These are phyloP conservation scores for Contarinia nasturtii DNA, from an alignment of 1,140 invertebrate species.

Conservation along the genomic window DNA sequence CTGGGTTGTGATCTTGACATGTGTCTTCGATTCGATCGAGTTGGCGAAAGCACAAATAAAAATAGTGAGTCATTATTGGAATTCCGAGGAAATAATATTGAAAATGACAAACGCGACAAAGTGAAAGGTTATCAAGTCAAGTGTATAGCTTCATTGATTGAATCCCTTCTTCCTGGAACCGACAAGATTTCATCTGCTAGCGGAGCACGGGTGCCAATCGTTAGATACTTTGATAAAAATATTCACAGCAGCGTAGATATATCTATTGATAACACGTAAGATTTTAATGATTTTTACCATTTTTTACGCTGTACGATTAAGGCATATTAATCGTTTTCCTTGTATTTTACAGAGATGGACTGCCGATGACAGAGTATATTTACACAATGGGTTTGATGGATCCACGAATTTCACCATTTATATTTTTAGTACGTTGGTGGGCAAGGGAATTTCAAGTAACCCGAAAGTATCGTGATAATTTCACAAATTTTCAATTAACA, in stretches of 20 bases:
- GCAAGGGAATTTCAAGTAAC: slow-evolving; percentile 46
- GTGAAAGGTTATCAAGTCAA: slow-evolving; percentile 25
- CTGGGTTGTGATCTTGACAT: slow-evolving; percentile 71
- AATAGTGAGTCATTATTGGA: slow-evolving; percentile 10
- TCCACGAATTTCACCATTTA: slow-evolving; percentile 47
- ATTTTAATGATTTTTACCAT: slow-evolving; percentile 7
- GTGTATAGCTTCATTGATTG: slow-evolving; percentile 24
- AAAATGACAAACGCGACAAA: slow-evolving; percentile 45
- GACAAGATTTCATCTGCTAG: slow-evolving; percentile 48
- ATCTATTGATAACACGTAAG: slow-evolving; percentile 59
- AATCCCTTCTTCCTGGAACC: slow-evolving; percentile 55
- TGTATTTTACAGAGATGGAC: slow-evolving; percentile 35
- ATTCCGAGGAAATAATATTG: slow-evolving; percentile 31
- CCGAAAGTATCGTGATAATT: slow-evolving; percentile 45
- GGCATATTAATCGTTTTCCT: too few species aligned
- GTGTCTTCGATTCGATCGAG: slow-evolving; percentile 31
- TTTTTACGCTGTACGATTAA: too few species aligned
- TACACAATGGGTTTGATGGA: slow-evolving; percentile 52
- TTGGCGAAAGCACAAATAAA: slow-evolving; percentile 8
- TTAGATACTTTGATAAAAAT: slow-evolving; percentile 58
- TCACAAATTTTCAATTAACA: slow-evolving; percentile 74
- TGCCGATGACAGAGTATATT: slow-evolving; percentile 73
- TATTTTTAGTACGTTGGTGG: slow-evolving; percentile 60
- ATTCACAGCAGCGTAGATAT: slow-evolving; percentile 67
- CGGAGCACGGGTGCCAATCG: slow-evolving; percentile 69